Conservation (phyloP, 2,888 invertebrate genomes). For the Cephus sareptanus region DNA sequence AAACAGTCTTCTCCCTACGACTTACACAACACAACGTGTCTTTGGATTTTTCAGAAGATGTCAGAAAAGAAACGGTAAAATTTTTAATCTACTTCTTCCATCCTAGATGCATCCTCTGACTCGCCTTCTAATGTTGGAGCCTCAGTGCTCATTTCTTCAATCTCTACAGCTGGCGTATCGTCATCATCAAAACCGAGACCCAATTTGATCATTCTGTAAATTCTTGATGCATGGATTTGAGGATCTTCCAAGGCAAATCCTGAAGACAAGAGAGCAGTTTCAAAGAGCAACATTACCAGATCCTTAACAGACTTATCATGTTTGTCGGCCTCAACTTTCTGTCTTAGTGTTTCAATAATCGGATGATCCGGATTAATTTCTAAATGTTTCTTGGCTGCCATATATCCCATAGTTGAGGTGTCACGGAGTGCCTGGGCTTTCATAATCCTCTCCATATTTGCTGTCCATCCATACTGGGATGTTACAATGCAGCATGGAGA, state of each 20-base stretch:
- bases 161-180: slow-evolving; percentile 60
- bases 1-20: slow-evolving; percentile 37
- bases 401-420: slow-evolving; percentile 77
- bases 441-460: slow-evolving; percentile 81
- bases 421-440: slow-evolving; percentile 78
- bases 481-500: slow-evolving; percentile 80
- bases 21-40: slow-evolving; percentile 32
- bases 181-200: slow-evolving; percentile 76
- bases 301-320: slow-evolving; percentile 79
- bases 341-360: slow-evolving; percentile 71
- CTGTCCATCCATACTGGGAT: slow-evolving; percentile 78
- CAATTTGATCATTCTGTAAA: slow-evolving; percentile 77
- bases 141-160: slow-evolving; percentile 55
- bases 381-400: slow-evolving; percentile 79
- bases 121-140: slow-evolving; percentile 70
- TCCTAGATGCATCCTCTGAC: slow-evolving; percentile 72
- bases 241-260: slow-evolving; percentile 77
- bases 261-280: slow-evolving; percentile 75
- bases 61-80: background rate
- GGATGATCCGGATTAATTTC: slow-evolving; percentile 78
- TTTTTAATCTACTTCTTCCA: slow-evolving; percentile 78
- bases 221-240: slow-evolving; percentile 71
- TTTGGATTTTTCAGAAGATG: slow-evolving; percentile 30
- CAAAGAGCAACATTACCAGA: slow-evolving; percentile 74
- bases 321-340: slow-evolving; percentile 74